Percentiles rank a stretch among this genome's conserved stretches.
phyloP scores from a whole-genome alignment of 2,797 vertebrate species.

The Uromys caudimaculatus region DNA sequence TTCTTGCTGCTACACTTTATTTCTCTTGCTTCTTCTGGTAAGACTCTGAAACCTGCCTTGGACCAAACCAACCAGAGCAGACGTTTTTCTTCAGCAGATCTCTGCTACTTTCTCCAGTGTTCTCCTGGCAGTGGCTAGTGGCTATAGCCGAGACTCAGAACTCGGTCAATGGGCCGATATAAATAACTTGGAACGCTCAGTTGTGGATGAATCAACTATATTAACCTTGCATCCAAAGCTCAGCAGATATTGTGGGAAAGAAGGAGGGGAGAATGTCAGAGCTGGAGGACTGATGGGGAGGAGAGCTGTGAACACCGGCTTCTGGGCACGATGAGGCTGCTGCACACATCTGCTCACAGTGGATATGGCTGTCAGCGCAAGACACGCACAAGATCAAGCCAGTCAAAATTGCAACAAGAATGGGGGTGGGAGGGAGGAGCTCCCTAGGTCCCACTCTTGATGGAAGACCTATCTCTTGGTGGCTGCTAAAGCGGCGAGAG shows the following conservation, averaged over 20 bases:
- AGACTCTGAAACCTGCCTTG: conserved; percentile 7
- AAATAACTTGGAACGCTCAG: neutral
- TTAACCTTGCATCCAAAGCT: neutral
- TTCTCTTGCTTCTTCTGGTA: neutral
- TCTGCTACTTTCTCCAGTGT: neutral
- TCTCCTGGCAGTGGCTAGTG: neutral
- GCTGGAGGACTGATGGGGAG: neutral
- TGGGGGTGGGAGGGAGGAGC: too few relatives aligned
- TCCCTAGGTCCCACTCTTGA: too few relatives aligned
- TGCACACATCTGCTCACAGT: neutral
- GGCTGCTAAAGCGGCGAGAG: neutral
- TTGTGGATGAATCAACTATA: neutral
- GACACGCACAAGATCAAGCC: neutral
- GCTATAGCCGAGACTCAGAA: neutral
- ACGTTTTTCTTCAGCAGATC: neutral
- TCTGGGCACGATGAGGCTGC: neutral
- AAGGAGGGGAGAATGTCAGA: neutral
- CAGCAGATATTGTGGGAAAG: neutral
- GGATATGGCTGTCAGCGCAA: neutral
- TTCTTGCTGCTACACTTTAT: neutral
- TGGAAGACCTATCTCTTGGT: neutral
- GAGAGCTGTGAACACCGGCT: neutral
- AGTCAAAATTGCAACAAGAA: neutral
- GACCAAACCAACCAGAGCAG: neutral
- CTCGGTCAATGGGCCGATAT: neutral